These are phyloP conservation scores for Lindbergichthys nudifrons DNA, from an alignment of 2,797 vertebrate genomes.

Conservation along the genomic window DNA sequence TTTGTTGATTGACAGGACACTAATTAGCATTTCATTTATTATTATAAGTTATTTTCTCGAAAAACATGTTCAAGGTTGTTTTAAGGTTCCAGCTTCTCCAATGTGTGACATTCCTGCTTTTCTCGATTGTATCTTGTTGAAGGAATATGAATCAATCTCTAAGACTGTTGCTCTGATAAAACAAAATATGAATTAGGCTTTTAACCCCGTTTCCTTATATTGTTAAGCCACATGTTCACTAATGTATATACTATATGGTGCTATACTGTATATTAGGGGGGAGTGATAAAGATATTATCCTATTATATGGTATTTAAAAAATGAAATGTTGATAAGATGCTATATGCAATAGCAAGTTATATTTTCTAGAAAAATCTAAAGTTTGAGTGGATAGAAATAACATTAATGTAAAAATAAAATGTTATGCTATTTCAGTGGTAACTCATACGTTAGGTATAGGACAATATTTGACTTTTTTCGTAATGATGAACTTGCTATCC, in stretches of 20 bases:
- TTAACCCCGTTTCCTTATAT: background rate
- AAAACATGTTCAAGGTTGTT: too few species aligned
- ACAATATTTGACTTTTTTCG: too few species aligned
- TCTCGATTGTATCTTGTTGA: background rate
- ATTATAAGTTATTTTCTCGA: too few species aligned
- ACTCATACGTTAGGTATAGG: too few species aligned
- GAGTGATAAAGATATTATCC: background rate
- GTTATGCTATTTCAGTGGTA: too few species aligned
- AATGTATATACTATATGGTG: background rate
- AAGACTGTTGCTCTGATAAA: background rate
- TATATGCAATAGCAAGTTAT: too few species aligned
- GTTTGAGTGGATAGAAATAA: too few species aligned
- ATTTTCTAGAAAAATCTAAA: too few species aligned
- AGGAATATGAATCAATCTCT: background rate
- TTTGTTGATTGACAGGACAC: too few species aligned
- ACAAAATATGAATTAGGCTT: background rate
- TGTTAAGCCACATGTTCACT: too few species aligned
- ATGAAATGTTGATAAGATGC: background rate
- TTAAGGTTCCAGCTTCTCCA: background rate
- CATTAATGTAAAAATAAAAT: background rate
- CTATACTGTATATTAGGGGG: background rate
- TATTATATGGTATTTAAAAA: background rate
- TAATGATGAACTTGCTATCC: background rate
- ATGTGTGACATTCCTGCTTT: background rate
- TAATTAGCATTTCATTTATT: too few species aligned